Evolutionary conservation across 2,113 vertebrate genomes (phyloP), one percentile per base, ranked within the genome.

Genomic region (Sisor rabdophorus): DNA sequence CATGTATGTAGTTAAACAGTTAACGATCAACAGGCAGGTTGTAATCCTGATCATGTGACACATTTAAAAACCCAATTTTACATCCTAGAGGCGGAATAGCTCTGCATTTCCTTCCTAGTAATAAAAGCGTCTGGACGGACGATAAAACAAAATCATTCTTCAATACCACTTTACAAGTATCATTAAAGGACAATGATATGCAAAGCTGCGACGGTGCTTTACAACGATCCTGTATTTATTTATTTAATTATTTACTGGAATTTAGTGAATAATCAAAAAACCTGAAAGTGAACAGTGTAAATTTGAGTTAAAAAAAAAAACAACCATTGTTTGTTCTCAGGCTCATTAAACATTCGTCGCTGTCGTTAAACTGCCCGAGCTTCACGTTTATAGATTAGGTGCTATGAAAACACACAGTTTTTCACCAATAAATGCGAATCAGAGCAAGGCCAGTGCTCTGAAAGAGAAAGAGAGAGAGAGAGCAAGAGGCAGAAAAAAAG

Each of bases 311-410:
- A 30, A 64, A 67, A 50, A 28, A 28, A 69, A 20, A 28, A 63
- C 28, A n/a, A 26, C 55, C 15, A 61, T 54, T 36, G 28, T 68
- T 32, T 17, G 50, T 61, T 73, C 2, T 16, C 3, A 7, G 24
- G 36, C 73, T 79, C 79, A 82, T 79, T 82, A 76, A 79, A 82
- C 72, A 19, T 54, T 76, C 44, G 1, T 1, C n/a, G 24, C 73
- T 75, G 80, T 79, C 77, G 76, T 76, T 68, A 77, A 68, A 65
- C 55, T 50, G 52, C n/a, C 28, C 15, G 56, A 53, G 78, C 61
- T 63, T 79, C 50, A 73, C 77, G 79, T 73, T 30, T 58, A 55
- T 47, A 68, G 47, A 72, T 68, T 54, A 79, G 71, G 67, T 36
- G 54, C 68, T 56, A 30, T 52, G 69, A 64, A 70, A 60, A 71